A percentile compares a stretch with the other conserved stretches of the same genome.
Conservation (phyloP, 2,888 invertebrate genomes). For the Platycheirus rosarum region DNA sequence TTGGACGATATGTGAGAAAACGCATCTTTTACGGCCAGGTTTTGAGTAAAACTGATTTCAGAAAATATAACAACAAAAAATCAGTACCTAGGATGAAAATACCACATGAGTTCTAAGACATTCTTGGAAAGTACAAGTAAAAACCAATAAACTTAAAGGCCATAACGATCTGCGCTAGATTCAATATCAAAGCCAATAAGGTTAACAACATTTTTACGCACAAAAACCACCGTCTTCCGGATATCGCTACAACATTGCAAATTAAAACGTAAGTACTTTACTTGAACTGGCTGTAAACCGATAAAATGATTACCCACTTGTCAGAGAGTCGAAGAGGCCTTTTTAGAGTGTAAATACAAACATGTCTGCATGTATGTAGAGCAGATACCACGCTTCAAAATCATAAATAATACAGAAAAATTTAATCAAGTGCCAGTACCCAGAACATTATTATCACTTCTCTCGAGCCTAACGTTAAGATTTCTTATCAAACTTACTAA, state of each 20-base stretch:
- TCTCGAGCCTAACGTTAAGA: slow-evolving; percentile 42
- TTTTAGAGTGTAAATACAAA: neutral
- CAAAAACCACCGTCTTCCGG: slow-evolving; percentile 21
- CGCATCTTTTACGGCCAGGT: too few species aligned
- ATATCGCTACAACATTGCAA: slow-evolving; percentile 31
- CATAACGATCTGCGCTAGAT: too few species aligned
- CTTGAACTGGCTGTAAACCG: slow-evolving; percentile 36
- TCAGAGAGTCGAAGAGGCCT: slow-evolving; percentile 42
- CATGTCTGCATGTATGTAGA: neutral
- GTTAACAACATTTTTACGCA: neutral
- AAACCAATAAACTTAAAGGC: too few species aligned
- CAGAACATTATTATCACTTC: slow-evolving; percentile 53
- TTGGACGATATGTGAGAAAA: too few species aligned
- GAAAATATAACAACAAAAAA: too few species aligned
- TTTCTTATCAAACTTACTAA: slow-evolving; percentile 71
- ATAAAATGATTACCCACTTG: slow-evolving; percentile 61
- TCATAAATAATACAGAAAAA: slow-evolving; percentile 43
- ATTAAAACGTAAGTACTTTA: slow-evolving; percentile 47
- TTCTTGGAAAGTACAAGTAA: too few species aligned
- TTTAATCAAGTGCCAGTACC: slow-evolving; percentile 45
- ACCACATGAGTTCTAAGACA: too few species aligned
- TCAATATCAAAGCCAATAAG: neutral
- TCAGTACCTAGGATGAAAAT: too few species aligned
- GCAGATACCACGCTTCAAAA: slow-evolving; percentile 79
- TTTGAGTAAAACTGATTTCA: too few species aligned